Percentiles rank a stretch among this genome's conserved stretches.
Evolutionary conservation across 2,797 vertebrate species (phyloP).

Genomic region (Decapterus maruadsi): DNA sequence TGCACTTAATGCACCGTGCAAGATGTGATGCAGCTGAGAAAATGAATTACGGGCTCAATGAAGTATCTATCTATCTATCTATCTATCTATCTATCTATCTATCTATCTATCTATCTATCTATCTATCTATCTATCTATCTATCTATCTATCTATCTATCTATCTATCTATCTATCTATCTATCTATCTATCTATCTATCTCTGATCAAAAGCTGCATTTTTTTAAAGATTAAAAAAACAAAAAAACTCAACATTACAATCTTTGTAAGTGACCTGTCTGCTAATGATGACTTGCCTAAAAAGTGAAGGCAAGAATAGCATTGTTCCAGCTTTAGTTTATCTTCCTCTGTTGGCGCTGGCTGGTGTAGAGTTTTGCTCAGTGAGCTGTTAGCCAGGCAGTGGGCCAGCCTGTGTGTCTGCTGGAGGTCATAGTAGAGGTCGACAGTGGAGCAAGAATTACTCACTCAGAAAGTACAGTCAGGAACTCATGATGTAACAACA

Average conservation of each 20-base stretch:
- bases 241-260: background rate
- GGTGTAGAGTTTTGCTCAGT: background rate
- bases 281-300: background rate
- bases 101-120: too few relatives aligned
- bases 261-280: background rate
- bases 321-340: background rate
- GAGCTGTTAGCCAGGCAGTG: background rate
- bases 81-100: too few relatives aligned
- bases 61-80: too few relatives aligned
- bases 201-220: too few relatives aligned
- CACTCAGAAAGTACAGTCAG: background rate
- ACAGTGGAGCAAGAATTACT: background rate
- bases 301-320: background rate
- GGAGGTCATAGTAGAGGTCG: constrained; percentile 20
- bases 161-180: too few relatives aligned
- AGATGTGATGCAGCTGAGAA: too few relatives aligned
- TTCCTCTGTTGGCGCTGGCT: background rate
- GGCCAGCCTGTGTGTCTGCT: background rate
- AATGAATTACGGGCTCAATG: too few relatives aligned
- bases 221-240: too few relatives aligned
- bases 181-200: too few relatives aligned
- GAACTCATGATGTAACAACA: background rate
- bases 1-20: too few relatives aligned
- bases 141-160: too few relatives aligned
- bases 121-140: too few relatives aligned